Percentiles rank a stretch among this genome's conserved stretches.
phyloP scores from a whole-genome alignment of 2,113 vertebrate species.

The Oreamnos americanus region DNA sequence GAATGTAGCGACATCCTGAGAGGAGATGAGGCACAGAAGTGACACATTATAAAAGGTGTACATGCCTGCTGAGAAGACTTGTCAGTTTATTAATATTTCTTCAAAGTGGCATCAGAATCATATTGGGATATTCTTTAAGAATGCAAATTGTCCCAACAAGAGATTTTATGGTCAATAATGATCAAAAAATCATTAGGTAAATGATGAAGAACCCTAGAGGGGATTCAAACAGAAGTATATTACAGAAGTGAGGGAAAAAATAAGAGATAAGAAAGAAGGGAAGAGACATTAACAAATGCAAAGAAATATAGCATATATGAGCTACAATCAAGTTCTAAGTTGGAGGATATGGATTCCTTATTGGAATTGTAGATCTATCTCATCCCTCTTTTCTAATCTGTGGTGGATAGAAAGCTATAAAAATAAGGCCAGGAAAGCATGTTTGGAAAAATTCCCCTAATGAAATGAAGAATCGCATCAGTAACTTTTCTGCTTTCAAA shows the following conservation, averaged over 20 bases:
- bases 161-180: background rate
- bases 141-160: background rate
- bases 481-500: background rate
- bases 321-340: background rate
- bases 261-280: background rate
- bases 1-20: rapidly evolving
- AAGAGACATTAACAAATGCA: background rate
- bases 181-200: background rate
- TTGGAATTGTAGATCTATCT: background rate
- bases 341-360: background rate
- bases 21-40: background rate
- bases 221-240: background rate
- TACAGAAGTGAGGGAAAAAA: background rate
- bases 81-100: background rate
- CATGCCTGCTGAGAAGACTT: background rate
- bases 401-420: background rate
- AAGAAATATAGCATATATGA: background rate
- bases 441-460: background rate
- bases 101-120: background rate
- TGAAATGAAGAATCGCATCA: background rate
- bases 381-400: background rate
- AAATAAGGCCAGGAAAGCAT: background rate
- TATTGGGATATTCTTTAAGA: background rate
- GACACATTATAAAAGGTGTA: background rate
- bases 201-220: rapidly evolving